Conservation (phyloP, 1,140 invertebrate species). For the Mycetomoellerius zeteki region DNA sequence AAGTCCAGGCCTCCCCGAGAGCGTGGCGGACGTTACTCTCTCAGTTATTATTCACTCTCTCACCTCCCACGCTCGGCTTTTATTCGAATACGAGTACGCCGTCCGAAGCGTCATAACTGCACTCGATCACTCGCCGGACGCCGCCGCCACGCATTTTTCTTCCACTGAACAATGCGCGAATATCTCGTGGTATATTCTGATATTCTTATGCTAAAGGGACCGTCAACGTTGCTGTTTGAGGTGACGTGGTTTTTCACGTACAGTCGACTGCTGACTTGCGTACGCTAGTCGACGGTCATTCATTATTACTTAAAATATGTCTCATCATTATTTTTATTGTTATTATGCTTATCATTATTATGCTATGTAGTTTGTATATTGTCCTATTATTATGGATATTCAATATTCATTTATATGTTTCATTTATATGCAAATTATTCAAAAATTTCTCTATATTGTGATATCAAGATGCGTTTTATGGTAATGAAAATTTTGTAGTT, state of each 20-base stretch:
- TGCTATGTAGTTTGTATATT: neutral
- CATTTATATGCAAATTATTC: conserved; percentile 14
- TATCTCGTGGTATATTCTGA: conserved; percentile 37
- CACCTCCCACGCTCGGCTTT: conserved; percentile 75
- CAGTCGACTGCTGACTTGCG: conserved; percentile 64
- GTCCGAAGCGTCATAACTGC: conserved; percentile 75
- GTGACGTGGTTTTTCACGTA: conserved; percentile 72
- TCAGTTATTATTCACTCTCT: conserved; percentile 76
- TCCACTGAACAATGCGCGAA: conserved; percentile 68
- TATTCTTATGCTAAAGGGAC: conserved; percentile 76
- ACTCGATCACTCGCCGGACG: conserved; percentile 75
- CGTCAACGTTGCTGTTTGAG: conserved; percentile 66
- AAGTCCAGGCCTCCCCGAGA: conserved; percentile 61
- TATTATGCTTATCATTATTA: neutral
- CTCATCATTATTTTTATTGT: neutral
- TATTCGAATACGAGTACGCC: conserved; percentile 76
- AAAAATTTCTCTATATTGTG: neutral
- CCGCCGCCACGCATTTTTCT: conserved; percentile 75
- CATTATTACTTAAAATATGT: neutral
- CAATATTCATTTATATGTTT: no score
- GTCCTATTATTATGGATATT: neutral
- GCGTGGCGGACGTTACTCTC: conserved; percentile 72
- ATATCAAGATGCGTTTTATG: neutral
- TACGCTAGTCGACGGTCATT: neutral
- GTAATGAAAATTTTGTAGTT: neutral